Evolutionary conservation across 1,140 invertebrate species (phyloP).

Genomic region (Conus ventricosus): DNA sequence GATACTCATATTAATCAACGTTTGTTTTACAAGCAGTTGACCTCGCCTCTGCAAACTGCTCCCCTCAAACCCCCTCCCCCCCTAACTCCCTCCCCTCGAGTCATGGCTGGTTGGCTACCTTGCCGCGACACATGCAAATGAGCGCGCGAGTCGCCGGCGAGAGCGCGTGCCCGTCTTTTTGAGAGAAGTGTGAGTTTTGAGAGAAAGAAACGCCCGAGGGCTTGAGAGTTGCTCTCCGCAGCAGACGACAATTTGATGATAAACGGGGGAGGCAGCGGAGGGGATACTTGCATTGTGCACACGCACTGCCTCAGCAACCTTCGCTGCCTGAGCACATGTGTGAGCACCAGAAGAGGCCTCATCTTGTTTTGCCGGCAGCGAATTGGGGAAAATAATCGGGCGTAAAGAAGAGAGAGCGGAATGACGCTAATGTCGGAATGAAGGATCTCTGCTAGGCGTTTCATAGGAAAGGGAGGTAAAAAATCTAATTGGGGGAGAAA

Average conservation of each 20-base stretch:
- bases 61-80: no score
- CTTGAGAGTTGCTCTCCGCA: not conserved
- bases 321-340: not conserved
- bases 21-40: conserved; percentile 35
- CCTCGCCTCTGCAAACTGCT: not conserved
- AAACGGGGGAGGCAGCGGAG: conserved; percentile 2
- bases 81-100: not conserved
- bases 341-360: not conserved
- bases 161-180: conserved; percentile 28
- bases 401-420: no score
- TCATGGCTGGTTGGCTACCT: conserved; percentile 27
- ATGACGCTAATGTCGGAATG: no score
- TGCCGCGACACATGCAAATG: conserved; percentile 36
- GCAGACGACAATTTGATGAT: conserved; percentile 36
- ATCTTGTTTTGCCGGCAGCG: conserved; percentile 15
- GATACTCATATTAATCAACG: conserved; percentile 32
- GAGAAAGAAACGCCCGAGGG: conserved; percentile 7
- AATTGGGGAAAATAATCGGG: not conserved
- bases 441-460: no score
- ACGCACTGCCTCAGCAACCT: conserved; percentile 2
- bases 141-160: conserved; percentile 30
- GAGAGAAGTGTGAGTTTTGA: not conserved
- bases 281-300: conserved; percentile 14
- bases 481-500: not conserved
- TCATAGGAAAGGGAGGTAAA: not conserved